These are phyloP conservation scores for Leptodactylus fallax DNA, from an alignment of 2,797 vertebrate genomes.

Conservation along the genomic window DNA sequence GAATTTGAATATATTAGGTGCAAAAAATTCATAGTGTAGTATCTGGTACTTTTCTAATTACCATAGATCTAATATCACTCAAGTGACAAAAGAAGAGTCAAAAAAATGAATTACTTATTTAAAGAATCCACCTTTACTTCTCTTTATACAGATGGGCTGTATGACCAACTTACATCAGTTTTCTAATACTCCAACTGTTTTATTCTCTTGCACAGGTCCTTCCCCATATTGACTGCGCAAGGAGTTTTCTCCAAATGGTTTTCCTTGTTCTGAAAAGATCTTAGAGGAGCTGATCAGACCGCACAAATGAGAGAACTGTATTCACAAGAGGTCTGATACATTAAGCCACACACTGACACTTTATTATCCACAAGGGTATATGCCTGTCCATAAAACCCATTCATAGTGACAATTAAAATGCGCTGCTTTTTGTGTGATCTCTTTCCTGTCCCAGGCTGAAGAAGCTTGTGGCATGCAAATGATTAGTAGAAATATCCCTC, in stretches of 20 bases:
- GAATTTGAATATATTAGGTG: too few relatives aligned
- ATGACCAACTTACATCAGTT: not conserved
- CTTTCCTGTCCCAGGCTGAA: not conserved
- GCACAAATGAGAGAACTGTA: constrained; percentile 56
- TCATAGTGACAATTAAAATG: constrained; percentile 61
- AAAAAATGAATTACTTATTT: not conserved
- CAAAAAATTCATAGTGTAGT: not conserved
- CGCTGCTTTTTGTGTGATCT: constrained; percentile 49
- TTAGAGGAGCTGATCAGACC: constrained; percentile 61
- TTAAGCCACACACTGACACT: constrained; percentile 70
- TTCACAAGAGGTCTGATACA: constrained; percentile 70
- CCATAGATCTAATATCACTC: not conserved
- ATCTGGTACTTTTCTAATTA: not conserved
- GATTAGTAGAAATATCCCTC: constrained; percentile 29
- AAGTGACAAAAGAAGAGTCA: not conserved
- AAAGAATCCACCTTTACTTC: not conserved
- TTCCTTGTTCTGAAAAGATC: constrained; percentile 55
- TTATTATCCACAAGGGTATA: constrained; percentile 71
- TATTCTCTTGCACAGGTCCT: not conserved
- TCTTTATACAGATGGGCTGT: not conserved
- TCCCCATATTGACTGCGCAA: not conserved
- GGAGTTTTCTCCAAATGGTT: not conserved
- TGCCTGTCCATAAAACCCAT: constrained; percentile 68
- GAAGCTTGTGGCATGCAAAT: constrained; percentile 28
- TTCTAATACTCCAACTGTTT: not conserved